Conservation (phyloP, 1,140 invertebrate species). For the Drosophila trapezifrons region DNA sequence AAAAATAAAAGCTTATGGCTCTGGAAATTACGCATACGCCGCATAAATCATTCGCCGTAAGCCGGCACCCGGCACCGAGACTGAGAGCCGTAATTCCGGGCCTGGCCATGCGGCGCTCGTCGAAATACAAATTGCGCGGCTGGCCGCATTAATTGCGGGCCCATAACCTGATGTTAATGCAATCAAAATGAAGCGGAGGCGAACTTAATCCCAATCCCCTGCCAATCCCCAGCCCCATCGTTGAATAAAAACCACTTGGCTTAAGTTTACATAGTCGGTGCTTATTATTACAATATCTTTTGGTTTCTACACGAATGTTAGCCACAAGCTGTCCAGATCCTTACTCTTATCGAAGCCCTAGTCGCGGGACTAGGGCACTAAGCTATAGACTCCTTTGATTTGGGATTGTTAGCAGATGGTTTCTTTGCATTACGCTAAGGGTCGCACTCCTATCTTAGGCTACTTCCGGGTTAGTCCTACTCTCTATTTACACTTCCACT, state of each 20-base stretch:
- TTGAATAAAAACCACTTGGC: neutral
- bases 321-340: conserved; percentile 25
- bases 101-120: neutral
- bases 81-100: neutral
- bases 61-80: conserved; percentile 22
- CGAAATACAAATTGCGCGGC: conserved; percentile 62
- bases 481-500: conserved; percentile 49
- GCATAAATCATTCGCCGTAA: conserved; percentile 70
- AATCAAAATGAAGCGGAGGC: conserved; percentile 38
- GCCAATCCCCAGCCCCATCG: too few relatives aligned
- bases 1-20: conserved; percentile 40
- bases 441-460: conserved; percentile 2
- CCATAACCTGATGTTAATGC: conserved; percentile 49
- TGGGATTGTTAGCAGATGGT: conserved; percentile 55
- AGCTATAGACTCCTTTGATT: conserved; percentile 73
- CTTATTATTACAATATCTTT: conserved; percentile 73
- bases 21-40: conserved; percentile 60
- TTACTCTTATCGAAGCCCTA: conserved; percentile 57
- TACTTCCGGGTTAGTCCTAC: neutral
- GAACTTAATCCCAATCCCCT: neutral
- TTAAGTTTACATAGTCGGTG: conserved; percentile 17
- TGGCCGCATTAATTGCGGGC: conserved; percentile 61
- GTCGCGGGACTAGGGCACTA: conserved; percentile 57
- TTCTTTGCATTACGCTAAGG: conserved; percentile 39
- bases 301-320: conserved; percentile 61